Percentiles rank a stretch among this genome's conserved stretches.
phyloP scores from a whole-genome alignment of 2,797 vertebrate genomes.

The Sparus aurata region DNA sequence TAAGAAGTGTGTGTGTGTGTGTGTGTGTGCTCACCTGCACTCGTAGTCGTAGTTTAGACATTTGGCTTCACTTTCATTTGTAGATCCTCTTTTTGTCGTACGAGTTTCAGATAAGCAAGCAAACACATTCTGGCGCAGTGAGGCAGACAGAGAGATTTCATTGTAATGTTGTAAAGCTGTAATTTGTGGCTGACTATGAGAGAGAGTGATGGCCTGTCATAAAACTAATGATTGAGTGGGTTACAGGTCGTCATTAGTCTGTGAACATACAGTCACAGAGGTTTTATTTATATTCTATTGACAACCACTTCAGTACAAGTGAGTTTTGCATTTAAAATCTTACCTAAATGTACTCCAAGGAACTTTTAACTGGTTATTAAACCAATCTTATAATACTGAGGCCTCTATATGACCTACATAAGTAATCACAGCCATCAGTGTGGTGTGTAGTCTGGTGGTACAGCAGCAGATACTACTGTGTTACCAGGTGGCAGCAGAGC shows the following conservation, averaged over 20 bases:
- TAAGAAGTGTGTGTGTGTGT: conserved; percentile 33
- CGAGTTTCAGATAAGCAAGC: conserved; percentile 50
- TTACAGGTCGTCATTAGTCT: conserved; percentile 15
- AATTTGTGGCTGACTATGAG: conserved; percentile 21
- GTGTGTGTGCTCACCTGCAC: conserved; percentile 59
- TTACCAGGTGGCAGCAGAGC: too few species aligned
- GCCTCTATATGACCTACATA: too few species aligned
- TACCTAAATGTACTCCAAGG: too few species aligned
- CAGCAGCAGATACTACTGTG: too few species aligned
- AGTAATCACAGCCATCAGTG: too few species aligned
- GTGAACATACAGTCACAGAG: neutral
- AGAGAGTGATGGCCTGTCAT: conserved; percentile 17
- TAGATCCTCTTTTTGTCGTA: conserved; percentile 21
- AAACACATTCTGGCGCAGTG: conserved; percentile 28
- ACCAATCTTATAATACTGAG: too few species aligned
- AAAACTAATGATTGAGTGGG: conserved; percentile 15
- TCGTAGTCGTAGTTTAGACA: conserved; percentile 38
- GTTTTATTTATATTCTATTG: neutral
- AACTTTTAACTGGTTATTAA: too few species aligned
- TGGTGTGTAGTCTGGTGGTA: too few species aligned
- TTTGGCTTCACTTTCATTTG: conserved; percentile 32
- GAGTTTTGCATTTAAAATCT: neutral
- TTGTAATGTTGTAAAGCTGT: conserved; percentile 37
- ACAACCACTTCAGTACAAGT: neutral
- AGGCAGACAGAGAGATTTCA: conserved; percentile 20